These are phyloP conservation scores for Ptychoptera albimana DNA, from an alignment of 2,888 invertebrate species.

Conservation along the genomic window DNA sequence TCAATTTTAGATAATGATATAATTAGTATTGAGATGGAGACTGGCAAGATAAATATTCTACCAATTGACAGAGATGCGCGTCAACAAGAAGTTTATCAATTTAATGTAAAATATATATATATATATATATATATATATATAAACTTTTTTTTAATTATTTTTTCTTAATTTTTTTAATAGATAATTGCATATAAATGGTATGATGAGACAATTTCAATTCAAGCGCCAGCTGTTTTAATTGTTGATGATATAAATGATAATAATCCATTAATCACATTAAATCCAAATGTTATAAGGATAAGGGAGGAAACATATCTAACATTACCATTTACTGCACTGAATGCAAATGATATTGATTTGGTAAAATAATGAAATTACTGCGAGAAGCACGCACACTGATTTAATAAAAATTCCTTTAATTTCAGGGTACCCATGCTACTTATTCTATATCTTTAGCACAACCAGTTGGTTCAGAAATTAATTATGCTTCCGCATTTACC, in stretches of 20 bases:
- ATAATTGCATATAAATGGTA: constrained; percentile 33
- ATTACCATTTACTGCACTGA: constrained; percentile 32
- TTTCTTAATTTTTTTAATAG: constrained; percentile 8
- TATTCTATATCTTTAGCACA: constrained; percentile 32
- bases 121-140: background rate
- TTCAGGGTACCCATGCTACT: constrained; percentile 41
- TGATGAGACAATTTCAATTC: constrained; percentile 21
- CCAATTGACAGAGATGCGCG: constrained; percentile 33
- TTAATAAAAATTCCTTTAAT: constrained; percentile 5
- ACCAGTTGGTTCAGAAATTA: constrained; percentile 11
- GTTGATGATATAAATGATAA: constrained; percentile 49
- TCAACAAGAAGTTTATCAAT: constrained; percentile 31
- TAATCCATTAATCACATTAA: constrained; percentile 34
- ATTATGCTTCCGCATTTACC: constrained; percentile 36
- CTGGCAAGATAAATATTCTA: constrained; percentile 7
- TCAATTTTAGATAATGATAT: constrained; percentile 12
- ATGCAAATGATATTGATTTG: constrained; percentile 37
- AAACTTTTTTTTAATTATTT: background rate
- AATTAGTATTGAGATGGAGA: constrained; percentile 11
- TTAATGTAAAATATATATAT: constrained; percentile 15
- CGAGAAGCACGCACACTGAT: background rate
- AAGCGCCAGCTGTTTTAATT: constrained; percentile 30
- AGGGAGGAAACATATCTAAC: constrained; percentile 37
- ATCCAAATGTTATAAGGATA: constrained; percentile 28
- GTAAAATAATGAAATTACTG: constrained; percentile 21